These are phyloP conservation scores for Zaprionus kolodkinae DNA, from an alignment of 1,140 invertebrate genomes.

Conservation along the genomic window DNA sequence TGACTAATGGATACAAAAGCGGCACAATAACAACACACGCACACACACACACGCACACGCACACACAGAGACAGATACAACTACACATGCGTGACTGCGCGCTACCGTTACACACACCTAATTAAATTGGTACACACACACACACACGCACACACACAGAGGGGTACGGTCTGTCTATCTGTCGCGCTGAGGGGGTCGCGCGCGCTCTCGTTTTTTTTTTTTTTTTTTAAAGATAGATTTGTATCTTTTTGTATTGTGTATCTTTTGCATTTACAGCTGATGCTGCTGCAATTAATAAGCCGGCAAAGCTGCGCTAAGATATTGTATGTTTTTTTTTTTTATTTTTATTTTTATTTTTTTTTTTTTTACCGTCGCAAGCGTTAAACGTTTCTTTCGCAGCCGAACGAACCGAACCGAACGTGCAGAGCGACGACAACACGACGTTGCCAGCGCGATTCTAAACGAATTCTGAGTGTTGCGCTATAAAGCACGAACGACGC, in stretches of 20 bases:
- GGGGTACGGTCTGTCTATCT: too few relatives aligned
- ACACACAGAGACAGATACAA: constrained; percentile 20
- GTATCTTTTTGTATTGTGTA: not conserved
- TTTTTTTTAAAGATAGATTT: not conserved
- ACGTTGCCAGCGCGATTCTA: constrained; percentile 71
- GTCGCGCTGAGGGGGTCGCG: constrained; percentile 57
- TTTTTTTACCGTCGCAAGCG: not conserved
- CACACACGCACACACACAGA: too few relatives aligned
- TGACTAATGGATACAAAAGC: constrained; percentile 82
- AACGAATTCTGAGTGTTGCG: constrained; percentile 78
- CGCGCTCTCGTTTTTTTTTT: not conserved
- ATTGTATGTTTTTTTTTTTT: not conserved
- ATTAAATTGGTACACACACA: constrained; percentile 69
- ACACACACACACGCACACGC: constrained; percentile 21
- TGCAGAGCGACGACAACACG: constrained; percentile 15
- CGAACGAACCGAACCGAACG: constrained; percentile 41
- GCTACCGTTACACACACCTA: constrained; percentile 70
- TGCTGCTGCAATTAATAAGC: too few relatives aligned
- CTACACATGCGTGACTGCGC: constrained; percentile 72
- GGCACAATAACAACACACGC: constrained; percentile 45
- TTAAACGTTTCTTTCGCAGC: not conserved
- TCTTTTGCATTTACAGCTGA: not conserved
- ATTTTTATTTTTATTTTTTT: too few relatives aligned
- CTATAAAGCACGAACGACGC: constrained; percentile 78
- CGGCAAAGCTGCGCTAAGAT: too few relatives aligned